Evolutionary conservation across 2,797 vertebrate genomes (phyloP), one percentile per base, ranked within the genome.

Genomic region (Fistularia commersonii): DNA sequence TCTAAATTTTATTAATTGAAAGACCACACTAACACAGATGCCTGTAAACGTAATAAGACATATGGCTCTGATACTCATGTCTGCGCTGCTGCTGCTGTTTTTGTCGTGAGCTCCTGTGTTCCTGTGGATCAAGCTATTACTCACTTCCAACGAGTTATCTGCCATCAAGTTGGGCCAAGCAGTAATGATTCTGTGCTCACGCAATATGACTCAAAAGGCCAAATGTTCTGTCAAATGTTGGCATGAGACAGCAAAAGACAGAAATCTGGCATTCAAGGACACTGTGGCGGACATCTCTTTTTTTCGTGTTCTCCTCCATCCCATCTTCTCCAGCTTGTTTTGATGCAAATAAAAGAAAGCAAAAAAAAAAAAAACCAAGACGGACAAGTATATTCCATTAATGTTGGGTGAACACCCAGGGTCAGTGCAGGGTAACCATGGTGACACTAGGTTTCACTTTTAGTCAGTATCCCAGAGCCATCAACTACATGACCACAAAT

Each of bases 331-430:
- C 61, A 8, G 45, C 48, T 64, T 68, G 6, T 63, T 47, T 48
- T 61, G 46, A 65, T 41, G 63, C 55, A 54, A 33, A 49, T 39
- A 40, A 33, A 57, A 44, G 36, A 31, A 51, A 34, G 45, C 65
- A 35, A 57, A 14, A 39, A 36, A 36, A 54, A 65, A 35, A 57
- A 14, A 39, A 36, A 36, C 52, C 54, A 14, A 37, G 44, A 38
- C 32, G 57, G 54, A 76, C 69, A 77, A 23, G 54, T 40, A 57
- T 31, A 49, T 58, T 78, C 81, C 77, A 84, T 85, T 77, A 83
- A 64, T 61, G 56, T 7, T 33, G 44, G 60, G 13, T 14, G 50
- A 59, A 43, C 32, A 12, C 43, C 33, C 64, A 79, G 63, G 77
- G 76, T 79, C 70, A 78, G 42, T 41, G 51, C 36, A 34, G 49